Base-by-base conservation (phyloP, 2,113 vertebrate species). In the Gymnocephalus cernua region DNA sequence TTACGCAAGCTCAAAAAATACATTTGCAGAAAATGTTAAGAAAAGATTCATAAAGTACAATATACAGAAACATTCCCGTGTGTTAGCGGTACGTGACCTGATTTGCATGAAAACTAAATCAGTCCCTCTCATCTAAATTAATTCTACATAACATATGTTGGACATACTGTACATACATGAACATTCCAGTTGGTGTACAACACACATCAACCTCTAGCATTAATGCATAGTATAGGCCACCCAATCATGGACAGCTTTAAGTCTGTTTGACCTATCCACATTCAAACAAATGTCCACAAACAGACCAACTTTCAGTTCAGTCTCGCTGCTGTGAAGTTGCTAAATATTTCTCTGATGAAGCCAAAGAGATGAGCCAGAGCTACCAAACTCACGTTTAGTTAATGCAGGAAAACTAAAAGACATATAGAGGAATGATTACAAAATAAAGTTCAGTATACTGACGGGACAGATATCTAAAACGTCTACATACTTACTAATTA, bases 351-450 rank as follows among this genome's bases (percentile, higher is more conserved):
- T 59, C 57, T 44, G 69, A 75, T 69, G 35, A 65, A 61, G 29
- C 8, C 57, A n/a, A 59, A 59, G 38, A 38, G n/a, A n/a, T 6
- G 18, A 64, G 25, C 50, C 32, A 32, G 16, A 45, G 15, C 21
- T 58, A 23, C 47, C 79, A 63, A 67, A 51, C 11, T 25, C 25
- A 64, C 23, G 57, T 25, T 45, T 4, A 57, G 35, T 41, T 29
- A 58, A 21, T 29, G 45, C 51, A 61, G 32, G 19, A 45, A 66
- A 63, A 62, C 19, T 10, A 2, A 71, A 72, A 38, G 12, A 58
- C 61, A 19, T 41, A 44, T 64, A 58, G 44, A 81, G 85, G 80
- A 90, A 90, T 86, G 57, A 69, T 47, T 35, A 10, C 29, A 58
- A 67, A 70, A 27, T 35, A 50, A 62, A 10, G n/a, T 51, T 62